Evolutionary conservation across 2,797 vertebrate species (phyloP), one percentile per base, ranked within the genome.

Genomic region (Eulemur albifrons): DNA sequence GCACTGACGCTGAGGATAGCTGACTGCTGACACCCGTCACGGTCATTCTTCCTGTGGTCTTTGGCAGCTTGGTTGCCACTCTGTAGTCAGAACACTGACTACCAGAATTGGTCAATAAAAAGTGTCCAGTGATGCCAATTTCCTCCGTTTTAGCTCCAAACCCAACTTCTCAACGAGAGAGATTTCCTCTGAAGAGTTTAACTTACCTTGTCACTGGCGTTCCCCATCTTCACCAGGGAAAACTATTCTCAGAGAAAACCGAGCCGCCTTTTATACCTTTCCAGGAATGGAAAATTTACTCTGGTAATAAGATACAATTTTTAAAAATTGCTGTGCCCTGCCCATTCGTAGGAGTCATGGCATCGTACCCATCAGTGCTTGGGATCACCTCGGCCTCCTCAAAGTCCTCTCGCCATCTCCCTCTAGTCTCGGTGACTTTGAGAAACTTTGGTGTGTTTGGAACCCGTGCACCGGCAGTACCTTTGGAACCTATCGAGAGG

Each of bases 311-410:
- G n/a, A 27, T 88, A 59, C 4, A 38, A 7, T 48, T 76, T 89
- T 40, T 21, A 38, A 32, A 82, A 43, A 32, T 2, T 3, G 1
- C 6, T n/a, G 1, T 40, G 1, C 18, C 79, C 11, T 30, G n/a
- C 69, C 30, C 54, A 3, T 61, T 59, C 40, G 32, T 45, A 21
- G 38, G 40, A 4, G 23, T 32, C 43, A n/a, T 4, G 5, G 48
- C 27, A 4, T 45, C 1, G 0, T 45, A 10, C 27, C 32, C 18
- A 0, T 70, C 48, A 30, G 7, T 2, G 2, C 2, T 40, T 67
- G 35, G 38, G 17, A 14, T 43, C 17, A 18, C 14, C 43, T 43
- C 15, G 4, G 43, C 81, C 32, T 40, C 77, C 11, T 32, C 17
- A 20, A 3, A 6, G 18, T 48, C 48, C n/a, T 80, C 12, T 54